Evolutionary conservation across 2,888 invertebrate species (phyloP), one percentile per base, ranked within the genome.

Genomic region (Eristalinus aeneus): DNA sequence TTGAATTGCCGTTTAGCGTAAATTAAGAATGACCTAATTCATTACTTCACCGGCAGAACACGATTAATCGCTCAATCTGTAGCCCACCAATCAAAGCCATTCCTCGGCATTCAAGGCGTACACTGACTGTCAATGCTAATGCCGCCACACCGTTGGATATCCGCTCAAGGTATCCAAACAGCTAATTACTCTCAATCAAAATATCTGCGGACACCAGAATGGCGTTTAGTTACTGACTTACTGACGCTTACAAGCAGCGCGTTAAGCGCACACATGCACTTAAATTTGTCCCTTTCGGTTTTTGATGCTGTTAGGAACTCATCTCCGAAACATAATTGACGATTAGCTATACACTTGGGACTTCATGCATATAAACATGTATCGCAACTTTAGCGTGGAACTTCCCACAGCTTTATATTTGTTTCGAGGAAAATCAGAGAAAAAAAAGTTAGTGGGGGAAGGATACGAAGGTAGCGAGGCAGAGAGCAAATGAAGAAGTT

Each of bases 331-430:
- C 77, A 86, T 86, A 86, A 86, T 78, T 86, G 77, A 82, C 73
- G 82, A 82, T 86, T 82, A 82, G 82, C 77, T 86, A 78, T 73
- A 72, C 73, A 86, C 82, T 86, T 86, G 86, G 65, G 65, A 60
- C 64, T 61, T 86, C 69, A 78, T 86, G 82, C 82, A 82, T 86
- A 86, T 86, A 82, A 86, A 82, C 86, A 82, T 86, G 86, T 74
- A 86, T 82, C 82, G 73, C 82, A 74, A 71, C 60, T 58, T 81
- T 27, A 81, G 46, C 63, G 73, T 31, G 10, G 11, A 56, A 58
- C 65, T 54, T 69, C 77, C 71, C 77, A 77, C 74, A 73, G 60
- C 82, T 77, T 69, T 27, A 74, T 77, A 82, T 86, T 82, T 82
- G 73, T 77, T 86, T 85, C 60, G 60, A 76, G 67, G 68, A 69